Base-by-base conservation (phyloP, 2,797 vertebrate species). In the Gambelia wislizenii region DNA sequence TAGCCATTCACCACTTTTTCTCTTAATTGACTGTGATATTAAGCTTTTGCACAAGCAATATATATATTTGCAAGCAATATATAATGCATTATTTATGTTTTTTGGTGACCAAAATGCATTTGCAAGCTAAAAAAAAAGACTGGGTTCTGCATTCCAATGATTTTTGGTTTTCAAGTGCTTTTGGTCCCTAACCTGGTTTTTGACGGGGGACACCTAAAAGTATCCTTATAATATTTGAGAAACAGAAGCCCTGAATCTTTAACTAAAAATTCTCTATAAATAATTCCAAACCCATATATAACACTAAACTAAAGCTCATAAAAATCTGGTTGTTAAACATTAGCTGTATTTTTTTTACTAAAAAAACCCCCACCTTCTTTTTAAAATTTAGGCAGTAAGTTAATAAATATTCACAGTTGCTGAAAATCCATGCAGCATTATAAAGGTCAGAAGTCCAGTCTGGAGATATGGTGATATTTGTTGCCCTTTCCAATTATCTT, bases 401-500 rank as follows among this genome's bases (percentile, higher is more conserved):
- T 89, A 44, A 87, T 56, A 83, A 79, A 56, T 47, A 70, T 72
- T 59, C 64, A 79, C 22, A 47, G 83, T 47, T 61, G 9, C 18
- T 72, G 30, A 83, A 85, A 89, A 85, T 72, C 42, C 52, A 85
- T 80, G 22, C 8, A 85, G 49, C 22, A 4, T n/a, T 13, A 64
- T 59, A 61, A 85, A 89, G 33, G n/a, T 39, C 67, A 88, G 2
- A 27, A 59, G 72, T 61, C 93, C 59, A 54, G 61, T 84, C 90
- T 39, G 42, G 6, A 82, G 91, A 92, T 89, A 87, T 52, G 67
- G 16, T 70, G 42, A 75, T 69, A 91, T 83, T 83, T 92, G n/a
- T 39, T 79, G 85, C 85, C 83, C 86, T 91, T 94, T 56, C 90
- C 1, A 92, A n/a, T 90, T 91, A 91, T 87, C 6, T 86, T 7